phyloP scores from a whole-genome alignment of 2,113 vertebrate species.

The Craseonycteris thonglongyai region DNA sequence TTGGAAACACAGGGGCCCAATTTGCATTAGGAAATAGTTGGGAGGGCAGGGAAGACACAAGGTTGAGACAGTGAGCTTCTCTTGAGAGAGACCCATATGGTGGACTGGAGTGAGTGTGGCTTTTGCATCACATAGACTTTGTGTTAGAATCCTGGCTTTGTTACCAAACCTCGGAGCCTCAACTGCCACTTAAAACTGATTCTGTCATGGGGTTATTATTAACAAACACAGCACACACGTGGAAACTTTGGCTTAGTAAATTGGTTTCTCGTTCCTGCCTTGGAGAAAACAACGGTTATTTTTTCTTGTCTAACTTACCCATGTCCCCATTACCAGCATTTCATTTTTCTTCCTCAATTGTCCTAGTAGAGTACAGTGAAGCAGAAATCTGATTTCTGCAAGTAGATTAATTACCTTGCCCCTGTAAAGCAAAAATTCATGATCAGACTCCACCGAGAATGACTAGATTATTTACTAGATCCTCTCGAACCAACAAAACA shows the following conservation, averaged over 20 bases:
- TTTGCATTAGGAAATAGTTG: slow-evolving; percentile 8
- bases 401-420: background rate
- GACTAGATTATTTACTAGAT: background rate
- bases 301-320: background rate
- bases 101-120: background rate
- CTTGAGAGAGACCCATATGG: background rate
- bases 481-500: background rate
- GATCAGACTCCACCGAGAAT: background rate
- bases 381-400: background rate
- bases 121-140: background rate
- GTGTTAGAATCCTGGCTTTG: background rate
- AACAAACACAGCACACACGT: background rate
- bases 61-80: background rate
- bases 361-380: background rate
- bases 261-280: background rate
- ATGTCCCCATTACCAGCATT: background rate
- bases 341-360: background rate
- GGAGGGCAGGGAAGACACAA: too few species aligned
- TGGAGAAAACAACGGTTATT: background rate
- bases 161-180: background rate
- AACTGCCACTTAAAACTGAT: background rate
- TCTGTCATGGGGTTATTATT: background rate
- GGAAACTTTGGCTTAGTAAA: background rate
- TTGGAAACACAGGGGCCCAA: background rate
- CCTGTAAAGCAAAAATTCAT: background rate